Evolutionary conservation across 2,888 invertebrate genomes (phyloP).

Genomic region (Acanthosepion lycidas): DNA sequence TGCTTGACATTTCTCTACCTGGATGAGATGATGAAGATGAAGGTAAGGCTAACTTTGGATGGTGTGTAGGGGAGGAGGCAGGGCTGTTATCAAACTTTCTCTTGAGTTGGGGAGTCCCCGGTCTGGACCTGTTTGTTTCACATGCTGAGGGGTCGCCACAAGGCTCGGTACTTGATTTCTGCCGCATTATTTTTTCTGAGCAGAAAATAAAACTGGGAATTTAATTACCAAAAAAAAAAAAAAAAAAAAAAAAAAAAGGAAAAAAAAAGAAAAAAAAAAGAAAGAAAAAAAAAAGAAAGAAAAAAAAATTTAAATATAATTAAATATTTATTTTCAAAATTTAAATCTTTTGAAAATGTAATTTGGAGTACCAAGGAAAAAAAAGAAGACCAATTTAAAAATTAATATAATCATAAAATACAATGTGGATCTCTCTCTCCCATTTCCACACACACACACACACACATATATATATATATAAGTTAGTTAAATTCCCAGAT

Average conservation of each 20-base stretch:
- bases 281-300: not conserved
- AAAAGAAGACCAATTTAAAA: not conserved
- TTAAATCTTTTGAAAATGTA: not conserved
- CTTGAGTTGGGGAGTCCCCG: constrained; percentile 41
- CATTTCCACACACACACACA: no score
- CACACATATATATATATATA: no score
- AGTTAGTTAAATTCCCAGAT: no score
- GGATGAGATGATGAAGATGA: constrained; percentile 36
- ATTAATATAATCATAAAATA: no score
- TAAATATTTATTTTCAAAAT: no score
- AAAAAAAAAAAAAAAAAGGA: not conserved
- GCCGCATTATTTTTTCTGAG: not conserved
- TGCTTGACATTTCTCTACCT: constrained; percentile 37
- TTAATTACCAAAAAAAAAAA: not conserved
- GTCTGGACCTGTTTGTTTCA: not conserved
- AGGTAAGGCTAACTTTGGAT: constrained; percentile 24
- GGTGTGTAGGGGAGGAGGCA: constrained; percentile 34
- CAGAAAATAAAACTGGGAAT: not conserved
- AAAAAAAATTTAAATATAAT: not conserved
- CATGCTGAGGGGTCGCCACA: not conserved
- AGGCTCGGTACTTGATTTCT: not conserved
- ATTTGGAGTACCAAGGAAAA: not conserved
- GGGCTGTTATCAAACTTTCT: not conserved
- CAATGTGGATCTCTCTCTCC: no score
- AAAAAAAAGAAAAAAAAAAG: not conserved